Base-by-base conservation (phyloP, 2,113 vertebrate species). In the Lasiurus cinereus region DNA sequence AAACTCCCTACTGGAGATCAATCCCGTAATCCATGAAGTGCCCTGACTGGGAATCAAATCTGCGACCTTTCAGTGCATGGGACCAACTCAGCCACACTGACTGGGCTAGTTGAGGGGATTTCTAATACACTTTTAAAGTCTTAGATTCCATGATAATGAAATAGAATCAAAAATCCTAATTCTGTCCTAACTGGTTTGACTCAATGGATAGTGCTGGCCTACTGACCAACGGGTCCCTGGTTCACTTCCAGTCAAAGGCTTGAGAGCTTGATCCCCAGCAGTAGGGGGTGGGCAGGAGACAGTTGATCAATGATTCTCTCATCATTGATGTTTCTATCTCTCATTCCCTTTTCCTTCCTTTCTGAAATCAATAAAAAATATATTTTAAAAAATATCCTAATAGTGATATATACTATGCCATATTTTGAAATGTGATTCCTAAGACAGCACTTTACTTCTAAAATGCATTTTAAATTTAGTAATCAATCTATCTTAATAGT, bases 381-480 rank as follows among this genome's bases (percentile, higher is more conserved):
- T 19, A 62, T 62, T 62, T 62, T 27, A 27, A 27, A 62, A 80
- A 90, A 67, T 59, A 77, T 33, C 36, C 19, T 48, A 18, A 54
- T 19, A 88, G 2, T 87, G n/a, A 88, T n/a, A 89, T 66, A 87
- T 9, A 79, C 10, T 24, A 19, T n/a, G 24, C 43, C 11, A 18
- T 52, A 73, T 46, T 91, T 94, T 46, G 76, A 82, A 91, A 87
- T 15, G 6, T 77, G 69, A 77, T 54, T 93, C 33, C 22, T 86
- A 80, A 43, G 29, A 36, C 9, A 83, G 52, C 70, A 39, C 21
- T 46, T 11, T 76, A 62, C 8, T 82, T 94, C 39, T 77, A 88
- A 82, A 86, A 85, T 29, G 15, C 33, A 93, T 87, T 93, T 92
- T 94, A 77, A 56, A 92, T 54, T 88, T 73, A 39, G 33, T 46